Conservation (phyloP, 2,113 vertebrate genomes). For the Hemiprocne comata region DNA sequence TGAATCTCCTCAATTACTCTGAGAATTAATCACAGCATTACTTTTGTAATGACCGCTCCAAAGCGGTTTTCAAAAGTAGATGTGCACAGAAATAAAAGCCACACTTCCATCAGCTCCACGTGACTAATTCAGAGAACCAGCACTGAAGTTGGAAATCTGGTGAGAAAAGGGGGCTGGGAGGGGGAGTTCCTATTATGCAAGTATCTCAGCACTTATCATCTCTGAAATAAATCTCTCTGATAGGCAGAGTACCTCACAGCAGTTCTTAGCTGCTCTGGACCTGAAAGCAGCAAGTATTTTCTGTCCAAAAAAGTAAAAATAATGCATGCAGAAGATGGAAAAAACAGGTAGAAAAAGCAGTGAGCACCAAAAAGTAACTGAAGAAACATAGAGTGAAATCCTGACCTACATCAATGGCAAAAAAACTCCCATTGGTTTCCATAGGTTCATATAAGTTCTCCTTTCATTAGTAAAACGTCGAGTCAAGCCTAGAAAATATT, state of each 20-base stretch:
- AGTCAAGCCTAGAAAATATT: background rate
- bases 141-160: background rate
- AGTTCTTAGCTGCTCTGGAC: background rate
- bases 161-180: background rate
- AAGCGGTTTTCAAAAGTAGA: background rate
- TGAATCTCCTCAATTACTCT: background rate
- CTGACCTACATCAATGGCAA: background rate
- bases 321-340: background rate
- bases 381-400: background rate
- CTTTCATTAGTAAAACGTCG: background rate
- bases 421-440: background rate
- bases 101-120: fast-evolving
- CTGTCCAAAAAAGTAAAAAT: background rate
- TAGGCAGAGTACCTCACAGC: background rate
- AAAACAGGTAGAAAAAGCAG: background rate
- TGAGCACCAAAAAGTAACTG: background rate
- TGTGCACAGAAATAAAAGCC: background rate
- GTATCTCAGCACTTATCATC: background rate
- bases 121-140: background rate
- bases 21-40: fast-evolving
- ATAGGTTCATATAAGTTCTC: background rate
- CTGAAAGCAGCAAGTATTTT: background rate
- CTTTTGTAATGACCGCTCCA: background rate
- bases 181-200: background rate
- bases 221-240: background rate